Evolutionary conservation across 1,140 invertebrate genomes (phyloP).

Genomic region (Cardiocondyla obscurior): DNA sequence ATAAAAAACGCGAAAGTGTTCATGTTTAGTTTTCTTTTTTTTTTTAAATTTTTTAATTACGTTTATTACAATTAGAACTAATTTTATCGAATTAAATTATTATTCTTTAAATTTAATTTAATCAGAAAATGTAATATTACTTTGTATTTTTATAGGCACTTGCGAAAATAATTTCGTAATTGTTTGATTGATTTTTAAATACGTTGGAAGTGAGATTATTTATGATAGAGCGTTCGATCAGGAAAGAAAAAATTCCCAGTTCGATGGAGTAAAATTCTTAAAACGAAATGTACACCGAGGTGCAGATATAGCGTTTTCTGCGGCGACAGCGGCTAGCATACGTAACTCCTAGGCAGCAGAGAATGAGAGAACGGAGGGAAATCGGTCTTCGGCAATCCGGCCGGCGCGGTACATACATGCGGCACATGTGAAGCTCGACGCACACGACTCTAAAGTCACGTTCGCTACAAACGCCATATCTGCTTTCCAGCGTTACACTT

Average conservation of each 20-base stretch:
- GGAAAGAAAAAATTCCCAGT: background rate
- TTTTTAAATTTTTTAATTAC: background rate
- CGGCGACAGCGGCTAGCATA: no score
- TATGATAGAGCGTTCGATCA: background rate
- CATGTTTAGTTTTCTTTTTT: background rate
- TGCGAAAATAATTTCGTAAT: conserved; percentile 8
- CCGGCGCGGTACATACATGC: no score
- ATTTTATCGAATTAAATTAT: background rate
- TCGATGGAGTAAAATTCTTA: conserved; percentile 1
- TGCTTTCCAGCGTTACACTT: no score
- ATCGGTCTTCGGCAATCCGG: no score
- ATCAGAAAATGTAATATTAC: background rate
- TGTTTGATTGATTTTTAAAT: background rate
- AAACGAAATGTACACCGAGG: background rate
- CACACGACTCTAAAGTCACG: no score
- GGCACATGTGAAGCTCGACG: no score
- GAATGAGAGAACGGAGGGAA: no score
- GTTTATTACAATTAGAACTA: background rate
- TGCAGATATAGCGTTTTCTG: no score
- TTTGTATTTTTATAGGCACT: background rate
- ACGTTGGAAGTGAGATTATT: conserved; percentile 8
- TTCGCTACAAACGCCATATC: no score
- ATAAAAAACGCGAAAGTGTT: background rate
- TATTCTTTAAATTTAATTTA: background rate
- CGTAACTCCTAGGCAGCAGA: no score